Base-by-base conservation (phyloP, 2,797 vertebrate genomes). In the Microtus agrestis region DNA sequence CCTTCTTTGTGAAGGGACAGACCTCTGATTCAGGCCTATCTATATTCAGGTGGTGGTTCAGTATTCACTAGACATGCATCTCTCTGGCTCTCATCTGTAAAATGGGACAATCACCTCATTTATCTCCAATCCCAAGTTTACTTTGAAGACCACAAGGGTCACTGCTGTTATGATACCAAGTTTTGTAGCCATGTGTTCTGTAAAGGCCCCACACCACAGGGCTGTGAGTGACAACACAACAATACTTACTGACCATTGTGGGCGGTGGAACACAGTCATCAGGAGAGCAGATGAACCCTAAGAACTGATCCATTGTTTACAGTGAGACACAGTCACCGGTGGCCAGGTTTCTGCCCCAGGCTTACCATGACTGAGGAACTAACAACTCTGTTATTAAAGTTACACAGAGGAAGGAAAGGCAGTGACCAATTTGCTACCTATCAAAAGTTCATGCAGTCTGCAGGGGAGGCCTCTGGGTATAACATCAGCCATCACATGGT, bases 321-420 rank as follows among this genome's bases (percentile, higher is more conserved):
- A 84, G 5, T 0, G 8, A 69, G 59, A 80, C 0, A 2, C 1
- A 34, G 46, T 40, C 2, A 3, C 48, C 17, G 6, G 15, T 29
- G 46, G 69, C 56, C 25, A 61, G 54, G 65, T 3, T 12, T 3
- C 48, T 43, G 13, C 27, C 51, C 40, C 4, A 25, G 71, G 78
- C 6, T 21, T n/a, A 43, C 34, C 25, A 10, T 3, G 29, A 14
- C 23, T 19, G 31, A 37, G 25, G 78, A 40, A 29, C 25, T 69
- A 19, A 3, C 48, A 19, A 2, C 9, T 40, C 84, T 74, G 61
- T 61, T 34, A 91, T 51, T 84, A 23, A 10, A 10, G 31, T 43
- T 37, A 67, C 3, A 85, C 3, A 27, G 69, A 71, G 59, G 34
- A 63, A 87, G n/a, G 76, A 86, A 40, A 76, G 73, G 19, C 2